Conservation (phyloP, 2,797 vertebrate genomes). For the Pantherophis alleghaniensis region DNA sequence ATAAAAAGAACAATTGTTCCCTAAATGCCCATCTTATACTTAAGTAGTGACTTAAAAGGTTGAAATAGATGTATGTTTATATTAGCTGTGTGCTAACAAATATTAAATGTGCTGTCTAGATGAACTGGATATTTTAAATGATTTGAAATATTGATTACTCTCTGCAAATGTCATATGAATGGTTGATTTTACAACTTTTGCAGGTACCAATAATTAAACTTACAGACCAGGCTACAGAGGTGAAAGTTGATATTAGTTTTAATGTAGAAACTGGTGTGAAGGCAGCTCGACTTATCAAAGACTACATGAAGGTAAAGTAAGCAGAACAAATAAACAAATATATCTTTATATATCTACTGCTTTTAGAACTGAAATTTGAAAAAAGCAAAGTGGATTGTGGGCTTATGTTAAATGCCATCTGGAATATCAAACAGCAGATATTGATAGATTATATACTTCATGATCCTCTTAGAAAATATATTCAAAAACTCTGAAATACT, state of each 20-base stretch:
- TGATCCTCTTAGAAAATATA: neutral
- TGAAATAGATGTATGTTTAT: neutral
- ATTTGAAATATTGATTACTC: neutral
- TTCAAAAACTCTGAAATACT: neutral
- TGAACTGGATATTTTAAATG: neutral
- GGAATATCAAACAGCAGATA: neutral
- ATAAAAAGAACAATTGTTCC: neutral
- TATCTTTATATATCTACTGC: neutral
- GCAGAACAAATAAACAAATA: neutral
- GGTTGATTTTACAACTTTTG: constrained; percentile 42
- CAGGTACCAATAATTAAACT: constrained; percentile 99
- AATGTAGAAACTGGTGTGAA: constrained; percentile 97
- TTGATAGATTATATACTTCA: neutral
- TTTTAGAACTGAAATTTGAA: neutral
- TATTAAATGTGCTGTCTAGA: neutral
- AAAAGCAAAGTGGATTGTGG: neutral
- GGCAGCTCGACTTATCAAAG: constrained; percentile 94
- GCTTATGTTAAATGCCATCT: neutral
- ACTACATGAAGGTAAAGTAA: constrained; percentile 87
- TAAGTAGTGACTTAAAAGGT: neutral
- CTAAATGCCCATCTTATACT: neutral
- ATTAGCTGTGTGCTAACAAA: neutral
- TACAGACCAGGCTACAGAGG: constrained; percentile 95
- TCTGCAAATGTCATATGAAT: neutral
- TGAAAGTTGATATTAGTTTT: constrained; percentile 99